phyloP scores from a whole-genome alignment of 2,888 invertebrate species.

The Lamproptera curius region DNA sequence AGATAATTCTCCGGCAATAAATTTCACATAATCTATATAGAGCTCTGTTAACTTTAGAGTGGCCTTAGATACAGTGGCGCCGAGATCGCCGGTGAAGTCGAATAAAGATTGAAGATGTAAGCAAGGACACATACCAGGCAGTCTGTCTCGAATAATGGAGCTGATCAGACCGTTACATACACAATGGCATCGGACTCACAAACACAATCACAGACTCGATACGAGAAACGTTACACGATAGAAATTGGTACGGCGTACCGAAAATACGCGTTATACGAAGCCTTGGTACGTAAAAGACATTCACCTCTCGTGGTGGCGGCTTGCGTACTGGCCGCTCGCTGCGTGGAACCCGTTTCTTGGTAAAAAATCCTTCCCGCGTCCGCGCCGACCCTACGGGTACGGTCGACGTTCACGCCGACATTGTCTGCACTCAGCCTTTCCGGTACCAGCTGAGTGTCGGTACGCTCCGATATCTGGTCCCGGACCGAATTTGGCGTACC shows the following conservation, averaged over 20 bases:
- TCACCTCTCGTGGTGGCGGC: constrained; percentile 68
- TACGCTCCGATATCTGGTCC: constrained; percentile 28
- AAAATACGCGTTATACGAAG: constrained; percentile 32
- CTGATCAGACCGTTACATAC: constrained; percentile 57
- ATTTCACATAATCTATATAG: constrained; percentile 17
- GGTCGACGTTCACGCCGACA: constrained; percentile 52
- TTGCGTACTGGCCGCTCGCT: constrained; percentile 80
- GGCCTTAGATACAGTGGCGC: too few relatives aligned
- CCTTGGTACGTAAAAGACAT: constrained; percentile 52
- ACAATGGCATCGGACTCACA: constrained; percentile 48
- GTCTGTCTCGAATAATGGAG: constrained; percentile 51
- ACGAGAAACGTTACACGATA: constrained; percentile 3
- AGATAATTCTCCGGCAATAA: constrained; percentile 19
- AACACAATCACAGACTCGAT: constrained; percentile 26
- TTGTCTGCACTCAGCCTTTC: constrained; percentile 58
- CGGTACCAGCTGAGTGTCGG: constrained; percentile 66
- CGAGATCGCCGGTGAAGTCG: constrained; percentile 2
- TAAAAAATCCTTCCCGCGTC: constrained; percentile 76
- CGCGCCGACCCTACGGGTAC: constrained; percentile 66
- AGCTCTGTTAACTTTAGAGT: constrained; percentile 4
- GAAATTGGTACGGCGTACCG: constrained; percentile 27
- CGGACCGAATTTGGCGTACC: constrained; percentile 24
- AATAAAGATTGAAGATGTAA: too few relatives aligned
- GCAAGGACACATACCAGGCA: constrained; percentile 60
- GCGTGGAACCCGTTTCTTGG: constrained; percentile 78